phyloP scores from a whole-genome alignment of 2,888 invertebrate species.

The Pristionchus mayeri region DNA sequence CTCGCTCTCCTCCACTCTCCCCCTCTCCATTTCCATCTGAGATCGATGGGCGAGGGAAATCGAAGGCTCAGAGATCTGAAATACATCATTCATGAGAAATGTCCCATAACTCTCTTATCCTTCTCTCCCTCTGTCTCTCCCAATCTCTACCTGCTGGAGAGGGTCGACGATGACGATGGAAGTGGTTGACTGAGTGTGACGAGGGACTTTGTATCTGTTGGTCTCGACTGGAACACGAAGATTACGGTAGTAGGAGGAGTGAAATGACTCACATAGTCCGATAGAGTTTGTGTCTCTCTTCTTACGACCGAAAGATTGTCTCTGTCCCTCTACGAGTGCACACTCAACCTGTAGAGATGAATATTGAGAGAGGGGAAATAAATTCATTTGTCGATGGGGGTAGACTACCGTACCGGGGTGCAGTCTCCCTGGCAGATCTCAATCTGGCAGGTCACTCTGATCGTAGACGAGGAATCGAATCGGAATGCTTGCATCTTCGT shows the following conservation, averaged over 20 bases:
- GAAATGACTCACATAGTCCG: constrained; percentile 59
- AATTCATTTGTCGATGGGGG: constrained; percentile 5
- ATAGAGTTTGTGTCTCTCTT: constrained; percentile 70
- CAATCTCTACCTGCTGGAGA: constrained; percentile 71
- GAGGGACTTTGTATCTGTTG: constrained; percentile 72
- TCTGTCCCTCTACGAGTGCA: constrained; percentile 67
- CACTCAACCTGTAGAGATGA: constrained; percentile 65
- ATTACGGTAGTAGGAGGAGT: not conserved
- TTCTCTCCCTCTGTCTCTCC: too few relatives aligned
- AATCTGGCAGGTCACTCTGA: constrained; percentile 73
- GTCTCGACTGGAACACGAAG: constrained; percentile 72
- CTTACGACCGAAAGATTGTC: constrained; percentile 74
- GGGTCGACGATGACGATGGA: constrained; percentile 75
- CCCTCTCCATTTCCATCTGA: constrained; percentile 58
- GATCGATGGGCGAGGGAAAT: constrained; percentile 61
- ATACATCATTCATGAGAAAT: not conserved
- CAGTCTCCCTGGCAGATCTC: constrained; percentile 76
- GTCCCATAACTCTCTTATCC: too few relatives aligned
- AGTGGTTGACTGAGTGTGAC: constrained; percentile 72
- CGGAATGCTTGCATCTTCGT: constrained; percentile 74
- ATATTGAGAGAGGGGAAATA: too few relatives aligned
- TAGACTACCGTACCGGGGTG: constrained; percentile 62
- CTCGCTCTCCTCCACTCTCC: constrained; percentile 58
- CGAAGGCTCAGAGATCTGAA: constrained; percentile 67
- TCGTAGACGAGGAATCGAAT: constrained; percentile 73